A percentile compares a stretch with the other conserved stretches of the same genome.
These are phyloP conservation scores for Amphiprion percula DNA, from an alignment of 2,113 vertebrate species.

Conservation along the genomic window DNA sequence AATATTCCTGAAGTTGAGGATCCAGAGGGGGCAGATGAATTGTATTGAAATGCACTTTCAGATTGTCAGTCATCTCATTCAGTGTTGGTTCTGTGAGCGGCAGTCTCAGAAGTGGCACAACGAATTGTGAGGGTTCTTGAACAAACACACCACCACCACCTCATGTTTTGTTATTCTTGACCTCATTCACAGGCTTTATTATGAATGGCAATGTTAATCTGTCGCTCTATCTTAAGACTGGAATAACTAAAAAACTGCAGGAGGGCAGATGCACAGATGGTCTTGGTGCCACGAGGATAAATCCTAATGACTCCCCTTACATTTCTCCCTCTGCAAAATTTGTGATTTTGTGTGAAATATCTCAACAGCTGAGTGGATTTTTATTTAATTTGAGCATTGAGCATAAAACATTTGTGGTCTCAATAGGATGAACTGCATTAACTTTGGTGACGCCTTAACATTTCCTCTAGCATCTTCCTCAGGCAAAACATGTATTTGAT, in stretches of 20 bases:
- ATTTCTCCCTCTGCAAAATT: neutral
- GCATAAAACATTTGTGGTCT: too few species aligned
- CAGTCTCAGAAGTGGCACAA: neutral
- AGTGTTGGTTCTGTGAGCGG: slow-evolving; percentile 5
- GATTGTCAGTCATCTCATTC: slow-evolving; percentile 2
- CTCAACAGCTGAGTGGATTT: too few species aligned
- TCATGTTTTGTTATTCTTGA: neutral
- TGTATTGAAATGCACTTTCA: slow-evolving; percentile 16
- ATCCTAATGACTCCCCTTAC: neutral
- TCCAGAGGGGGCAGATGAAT: neutral
- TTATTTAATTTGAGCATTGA: too few species aligned
- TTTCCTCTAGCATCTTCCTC: too few species aligned
- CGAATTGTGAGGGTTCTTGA: neutral
- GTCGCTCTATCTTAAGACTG: neutral
- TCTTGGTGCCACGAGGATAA: neutral
- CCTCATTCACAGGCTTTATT: neutral
- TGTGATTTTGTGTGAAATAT: too few species aligned
- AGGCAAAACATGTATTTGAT: too few species aligned
- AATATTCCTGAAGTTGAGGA: slow-evolving; percentile 19
- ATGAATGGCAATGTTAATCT: neutral
- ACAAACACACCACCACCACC: neutral
- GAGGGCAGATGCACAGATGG: neutral
- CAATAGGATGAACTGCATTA: too few species aligned
- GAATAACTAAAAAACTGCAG: neutral
- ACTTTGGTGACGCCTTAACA: too few species aligned